phyloP scores from a whole-genome alignment of 2,113 vertebrate genomes.

The Cyprinus carpio region DNA sequence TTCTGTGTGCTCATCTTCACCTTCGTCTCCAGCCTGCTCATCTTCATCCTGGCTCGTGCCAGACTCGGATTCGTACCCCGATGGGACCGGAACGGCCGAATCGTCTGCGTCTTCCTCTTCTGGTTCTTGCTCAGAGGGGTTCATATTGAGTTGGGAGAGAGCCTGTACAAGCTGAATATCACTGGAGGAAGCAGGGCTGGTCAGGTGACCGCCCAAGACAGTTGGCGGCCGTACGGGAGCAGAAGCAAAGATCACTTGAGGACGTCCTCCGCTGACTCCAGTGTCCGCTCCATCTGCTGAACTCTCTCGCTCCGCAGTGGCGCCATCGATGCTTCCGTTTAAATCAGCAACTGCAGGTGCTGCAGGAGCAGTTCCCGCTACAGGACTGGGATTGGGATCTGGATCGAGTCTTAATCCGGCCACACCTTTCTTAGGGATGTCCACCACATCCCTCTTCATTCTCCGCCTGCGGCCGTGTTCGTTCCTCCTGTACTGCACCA shows the following conservation, averaged over 20 bases:
- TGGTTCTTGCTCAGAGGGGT: slow-evolving; percentile 69
- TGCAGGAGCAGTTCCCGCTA: slow-evolving; percentile 13
- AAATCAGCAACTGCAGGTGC: neutral
- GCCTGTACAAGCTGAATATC: slow-evolving; percentile 81
- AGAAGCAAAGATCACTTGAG: slow-evolving; percentile 66
- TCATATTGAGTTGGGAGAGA: slow-evolving; percentile 86
- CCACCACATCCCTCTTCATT: slow-evolving; percentile 92
- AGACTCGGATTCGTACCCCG: slow-evolving; percentile 82
- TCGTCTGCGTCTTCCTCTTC: slow-evolving; percentile 75
- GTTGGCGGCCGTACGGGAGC: slow-evolving; percentile 77
- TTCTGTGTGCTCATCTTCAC: slow-evolving; percentile 70
- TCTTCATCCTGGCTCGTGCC: slow-evolving; percentile 83
- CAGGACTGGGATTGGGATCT: slow-evolving; percentile 74
- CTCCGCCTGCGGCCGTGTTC: slow-evolving; percentile 91
- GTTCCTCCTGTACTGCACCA: slow-evolving; percentile 96
- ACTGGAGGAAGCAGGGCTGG: slow-evolving; percentile 72
- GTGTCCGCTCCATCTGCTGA: slow-evolving; percentile 87
- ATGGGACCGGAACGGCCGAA: slow-evolving; percentile 73
- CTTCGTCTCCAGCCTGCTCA: slow-evolving; percentile 66
- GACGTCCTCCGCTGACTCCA: slow-evolving; percentile 62
- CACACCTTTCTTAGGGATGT: slow-evolving; percentile 97
- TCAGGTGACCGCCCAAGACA: slow-evolving; percentile 80
- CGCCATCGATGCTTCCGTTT: slow-evolving; percentile 4
- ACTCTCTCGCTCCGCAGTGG: slow-evolving; percentile 78
- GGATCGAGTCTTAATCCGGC: slow-evolving; percentile 92